Evolutionary conservation across 1,140 invertebrate genomes (phyloP).

Genomic region (Holcopasites calliopsidis): DNA sequence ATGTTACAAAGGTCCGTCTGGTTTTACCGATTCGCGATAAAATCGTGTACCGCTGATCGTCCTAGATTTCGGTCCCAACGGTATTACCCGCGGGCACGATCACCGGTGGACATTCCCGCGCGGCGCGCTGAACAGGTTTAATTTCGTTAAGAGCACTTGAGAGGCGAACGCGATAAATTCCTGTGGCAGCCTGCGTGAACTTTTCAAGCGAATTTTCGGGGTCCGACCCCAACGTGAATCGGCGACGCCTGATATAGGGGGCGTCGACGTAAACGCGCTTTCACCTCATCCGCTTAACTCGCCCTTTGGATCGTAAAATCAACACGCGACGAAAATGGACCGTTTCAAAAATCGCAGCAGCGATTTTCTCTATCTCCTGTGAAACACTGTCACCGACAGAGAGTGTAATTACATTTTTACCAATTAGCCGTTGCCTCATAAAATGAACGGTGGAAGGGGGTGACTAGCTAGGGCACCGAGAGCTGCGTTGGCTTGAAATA

Average conservation of each 20-base stretch:
- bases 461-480: no score
- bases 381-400: no score
- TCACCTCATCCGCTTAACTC: not conserved
- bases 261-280: constrained; percentile 14
- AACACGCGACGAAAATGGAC: not conserved
- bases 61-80: constrained; percentile 24
- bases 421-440: no score
- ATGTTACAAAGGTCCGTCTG: not conserved
- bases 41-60: not conserved
- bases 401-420: no score
- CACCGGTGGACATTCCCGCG: not conserved
- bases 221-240: constrained; percentile 41
- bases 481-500: no score
- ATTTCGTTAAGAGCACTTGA: constrained; percentile 61
- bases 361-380: no score
- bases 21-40: not conserved
- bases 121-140: constrained; percentile 52
- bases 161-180: constrained; percentile 52
- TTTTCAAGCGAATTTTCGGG: constrained; percentile 58
- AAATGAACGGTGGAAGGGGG: no score
- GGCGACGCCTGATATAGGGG: constrained; percentile 26
- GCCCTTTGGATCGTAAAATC: constrained; percentile 2
- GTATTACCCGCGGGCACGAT: constrained; percentile 1
- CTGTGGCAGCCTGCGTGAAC: constrained; percentile 48
- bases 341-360: constrained; percentile 11